Evolutionary conservation across 2,797 vertebrate species (phyloP), one percentile per base, ranked within the genome.

Genomic region (Oophaga sylvatica): DNA sequence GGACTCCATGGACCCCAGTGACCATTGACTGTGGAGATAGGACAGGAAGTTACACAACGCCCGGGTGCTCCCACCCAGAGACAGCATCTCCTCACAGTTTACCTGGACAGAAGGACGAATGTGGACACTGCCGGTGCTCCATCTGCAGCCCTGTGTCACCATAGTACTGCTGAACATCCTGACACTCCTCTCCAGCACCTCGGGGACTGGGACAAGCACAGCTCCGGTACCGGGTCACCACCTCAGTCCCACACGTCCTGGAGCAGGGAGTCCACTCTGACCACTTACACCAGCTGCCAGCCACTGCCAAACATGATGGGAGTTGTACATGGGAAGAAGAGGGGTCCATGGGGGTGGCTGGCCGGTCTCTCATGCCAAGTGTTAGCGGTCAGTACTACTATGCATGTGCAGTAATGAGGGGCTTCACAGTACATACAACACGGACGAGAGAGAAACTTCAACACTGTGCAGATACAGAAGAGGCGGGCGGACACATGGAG

Each of bases 241-340:
- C 90, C 91, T 97, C 96, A 0, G 91, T 92, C 45, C 95, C 95
- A 5, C 97, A 98, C 0, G 96, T 97, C 91, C 94, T 94, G 60
- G 96, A 96, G 90, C 97, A 97, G 0, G 94, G 94, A 0, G 95
- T 97, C 97, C 97, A 97, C 3, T 93, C 93, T 0, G 95, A 96
- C 97, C 97, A 98, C 0, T 93, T 93, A 70, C 97, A 97, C 97
- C 97, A 97, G 82, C 90, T 90, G 0, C 96, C 97, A 0, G 94
- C 90, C 90, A 96, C 97, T 97, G 26, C 70, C 19, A 70, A 11
- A 57, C 65, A 80, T 56, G 62, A 63, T 56, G 67, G n/a, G 48
- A 76, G 45, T 75, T n/a, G 48, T 45, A 20, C 17, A n/a, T 7
- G 20, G 48, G 8, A 11, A 53, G 5, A 11, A 8, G 11, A n/a